These are phyloP conservation scores for Achlya flavicornis DNA, from an alignment of 2,888 invertebrate species.

Conservation along the genomic window DNA sequence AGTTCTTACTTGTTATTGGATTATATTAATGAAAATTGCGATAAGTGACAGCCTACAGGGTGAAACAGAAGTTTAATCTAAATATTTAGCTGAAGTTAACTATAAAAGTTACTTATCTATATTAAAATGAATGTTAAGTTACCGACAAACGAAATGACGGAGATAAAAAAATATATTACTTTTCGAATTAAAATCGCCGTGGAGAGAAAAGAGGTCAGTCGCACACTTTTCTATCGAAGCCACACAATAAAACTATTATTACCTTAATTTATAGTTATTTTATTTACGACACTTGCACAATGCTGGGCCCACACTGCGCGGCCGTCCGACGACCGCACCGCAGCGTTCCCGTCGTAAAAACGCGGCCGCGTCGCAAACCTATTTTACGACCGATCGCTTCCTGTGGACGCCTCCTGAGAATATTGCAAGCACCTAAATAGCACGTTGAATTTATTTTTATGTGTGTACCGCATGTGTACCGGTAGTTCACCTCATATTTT, in stretches of 20 bases:
- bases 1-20: too few relatives aligned
- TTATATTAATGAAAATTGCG: too few relatives aligned
- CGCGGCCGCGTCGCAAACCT: conserved; percentile 37
- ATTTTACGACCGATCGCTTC: conserved; percentile 59
- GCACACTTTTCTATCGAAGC: conserved; percentile 29
- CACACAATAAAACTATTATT: conserved; percentile 46
- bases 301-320: conserved; percentile 35
- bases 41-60: too few relatives aligned
- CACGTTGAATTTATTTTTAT: conserved; percentile 7
- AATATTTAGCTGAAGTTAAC: too few relatives aligned
- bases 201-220: neutral
- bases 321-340: conserved; percentile 41
- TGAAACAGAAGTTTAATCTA: too few relatives aligned
- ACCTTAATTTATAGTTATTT: conserved; percentile 45
- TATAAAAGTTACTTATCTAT: neutral
- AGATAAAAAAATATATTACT: neutral
- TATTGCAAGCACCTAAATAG: conserved; percentile 28
- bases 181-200: conserved; percentile 5
- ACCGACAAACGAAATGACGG: neutral
- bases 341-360: conserved; percentile 45
- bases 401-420: conserved; percentile 44
- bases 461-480: too few relatives aligned
- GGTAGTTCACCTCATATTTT: neutral
- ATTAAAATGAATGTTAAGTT: neutral
- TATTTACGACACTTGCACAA: conserved; percentile 47